Evolutionary conservation across 2,888 invertebrate species (phyloP).

Genomic region (Cantharis flavilabris): DNA sequence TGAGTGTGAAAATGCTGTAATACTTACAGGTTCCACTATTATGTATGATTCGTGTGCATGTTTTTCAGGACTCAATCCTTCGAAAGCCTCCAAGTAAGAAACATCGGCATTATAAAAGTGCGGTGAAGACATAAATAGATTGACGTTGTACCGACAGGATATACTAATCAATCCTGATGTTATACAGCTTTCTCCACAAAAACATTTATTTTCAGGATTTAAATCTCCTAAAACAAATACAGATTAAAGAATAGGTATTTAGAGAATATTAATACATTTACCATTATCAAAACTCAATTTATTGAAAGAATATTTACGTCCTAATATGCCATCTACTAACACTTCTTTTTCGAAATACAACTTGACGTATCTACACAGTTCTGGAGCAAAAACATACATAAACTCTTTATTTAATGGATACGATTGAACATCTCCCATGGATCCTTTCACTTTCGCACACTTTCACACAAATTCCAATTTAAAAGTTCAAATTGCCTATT

Average conservation of each 20-base stretch:
- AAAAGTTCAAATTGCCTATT: constrained; percentile 71
- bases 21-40: constrained; percentile 69
- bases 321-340: constrained; percentile 62
- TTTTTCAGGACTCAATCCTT: constrained; percentile 68
- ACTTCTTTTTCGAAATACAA: constrained; percentile 66
- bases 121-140: constrained; percentile 78
- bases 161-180: constrained; percentile 75
- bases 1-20: too few relatives aligned
- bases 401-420: constrained; percentile 63
- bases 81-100: constrained; percentile 62
- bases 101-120: constrained; percentile 78
- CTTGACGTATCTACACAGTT: constrained; percentile 72
- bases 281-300: constrained; percentile 71
- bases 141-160: constrained; percentile 74
- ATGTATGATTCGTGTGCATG: constrained; percentile 73
- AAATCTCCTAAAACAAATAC: constrained; percentile 54
- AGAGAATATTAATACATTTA: constrained; percentile 41
- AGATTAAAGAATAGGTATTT: too few relatives aligned
- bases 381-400: constrained; percentile 70
- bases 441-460: constrained; percentile 70
- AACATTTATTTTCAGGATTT: constrained; percentile 66
- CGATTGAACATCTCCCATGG: constrained; percentile 80
- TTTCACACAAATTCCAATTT: constrained; percentile 80
- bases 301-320: constrained; percentile 69
- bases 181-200: constrained; percentile 69